phyloP scores from a whole-genome alignment of 2,888 invertebrate genomes.

The Drosophila nigricruria region DNA sequence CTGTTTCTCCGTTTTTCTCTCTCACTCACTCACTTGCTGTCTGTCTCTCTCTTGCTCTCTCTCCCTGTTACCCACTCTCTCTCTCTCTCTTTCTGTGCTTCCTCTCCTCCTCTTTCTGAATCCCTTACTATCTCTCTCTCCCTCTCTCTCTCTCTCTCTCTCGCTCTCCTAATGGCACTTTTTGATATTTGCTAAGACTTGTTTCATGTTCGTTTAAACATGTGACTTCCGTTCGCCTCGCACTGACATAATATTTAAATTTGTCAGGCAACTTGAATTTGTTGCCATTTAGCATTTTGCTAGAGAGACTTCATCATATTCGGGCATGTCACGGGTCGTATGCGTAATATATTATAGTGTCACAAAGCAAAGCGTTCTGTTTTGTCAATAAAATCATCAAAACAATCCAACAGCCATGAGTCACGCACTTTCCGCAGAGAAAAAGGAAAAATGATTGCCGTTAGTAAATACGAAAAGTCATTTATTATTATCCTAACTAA shows the following conservation, averaged over 20 bases:
- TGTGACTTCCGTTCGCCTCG: constrained; percentile 13
- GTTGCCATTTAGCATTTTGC: constrained; percentile 21
- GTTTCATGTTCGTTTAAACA: neutral
- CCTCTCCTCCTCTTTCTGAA: neutral
- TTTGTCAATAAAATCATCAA: constrained; percentile 44
- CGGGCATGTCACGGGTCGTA: constrained; percentile 27
- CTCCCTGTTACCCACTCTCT: neutral
- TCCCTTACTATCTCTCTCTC: too few relatives aligned
- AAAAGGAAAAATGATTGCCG: constrained; percentile 2
- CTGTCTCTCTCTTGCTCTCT: neutral
- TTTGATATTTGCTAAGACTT: constrained; percentile 17
- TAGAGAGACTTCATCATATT: constrained; percentile 7
- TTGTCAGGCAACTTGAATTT: constrained; percentile 8
- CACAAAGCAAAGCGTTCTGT: constrained; percentile 31
- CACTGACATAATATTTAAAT: constrained; percentile 6
- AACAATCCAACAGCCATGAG: constrained; percentile 22
- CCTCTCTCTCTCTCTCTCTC: constrained; percentile 4
- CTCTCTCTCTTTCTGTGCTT: neutral
- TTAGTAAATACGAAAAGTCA: neutral
- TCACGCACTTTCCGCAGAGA: neutral
- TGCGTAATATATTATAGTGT: constrained; percentile 30
- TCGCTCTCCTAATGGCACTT: too few relatives aligned
- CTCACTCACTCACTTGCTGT: neutral
- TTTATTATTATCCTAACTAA: constrained; percentile 1
- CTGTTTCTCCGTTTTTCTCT: neutral